Percentiles rank a stretch among this genome's conserved stretches.
Conservation (phyloP, 2,113 vertebrate genomes). For the Dolichotis patagonum region DNA sequence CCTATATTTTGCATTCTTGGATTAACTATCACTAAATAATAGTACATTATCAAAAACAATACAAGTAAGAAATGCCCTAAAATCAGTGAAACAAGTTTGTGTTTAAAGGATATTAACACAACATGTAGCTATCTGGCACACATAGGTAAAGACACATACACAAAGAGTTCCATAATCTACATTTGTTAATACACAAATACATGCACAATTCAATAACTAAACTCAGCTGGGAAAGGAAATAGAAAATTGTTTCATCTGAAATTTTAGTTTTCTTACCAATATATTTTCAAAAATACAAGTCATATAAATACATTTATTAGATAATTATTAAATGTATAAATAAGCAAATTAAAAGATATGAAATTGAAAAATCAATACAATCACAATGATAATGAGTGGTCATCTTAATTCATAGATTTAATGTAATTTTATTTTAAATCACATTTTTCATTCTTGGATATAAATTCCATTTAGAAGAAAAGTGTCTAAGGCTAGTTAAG, state of each 20-base stretch:
- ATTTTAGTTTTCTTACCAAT: background rate
- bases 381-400: background rate
- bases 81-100: background rate
- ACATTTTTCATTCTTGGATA: background rate
- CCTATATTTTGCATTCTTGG: background rate
- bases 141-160: background rate
- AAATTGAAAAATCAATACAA: background rate
- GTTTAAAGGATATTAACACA: background rate
- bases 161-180: background rate
- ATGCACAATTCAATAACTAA: background rate
- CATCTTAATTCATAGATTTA: background rate
- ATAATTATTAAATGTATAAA: background rate
- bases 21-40: background rate
- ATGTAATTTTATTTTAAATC: background rate
- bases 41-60: background rate
- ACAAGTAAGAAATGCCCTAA: background rate
- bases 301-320: background rate
- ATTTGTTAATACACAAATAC: background rate
- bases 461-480: background rate
- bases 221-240: background rate
- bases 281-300: background rate
- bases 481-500: background rate
- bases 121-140: background rate
- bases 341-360: background rate
- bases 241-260: background rate